A percentile compares a stretch with the other conserved stretches of the same genome.
Evolutionary conservation across 2,888 invertebrate genomes (phyloP).

Genomic region (Coremacera marginata): DNA sequence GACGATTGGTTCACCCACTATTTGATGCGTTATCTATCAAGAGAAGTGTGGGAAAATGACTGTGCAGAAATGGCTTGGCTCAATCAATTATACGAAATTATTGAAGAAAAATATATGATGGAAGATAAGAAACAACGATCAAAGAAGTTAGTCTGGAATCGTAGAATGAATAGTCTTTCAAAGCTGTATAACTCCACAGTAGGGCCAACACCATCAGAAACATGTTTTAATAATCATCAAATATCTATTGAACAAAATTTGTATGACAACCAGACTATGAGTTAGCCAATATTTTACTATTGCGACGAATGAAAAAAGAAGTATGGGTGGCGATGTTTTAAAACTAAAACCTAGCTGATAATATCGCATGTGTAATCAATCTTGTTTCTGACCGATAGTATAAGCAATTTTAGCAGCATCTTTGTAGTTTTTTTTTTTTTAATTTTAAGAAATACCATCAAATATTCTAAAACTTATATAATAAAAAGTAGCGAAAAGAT

Average conservation of each 20-base stretch:
- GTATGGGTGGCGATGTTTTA: no score
- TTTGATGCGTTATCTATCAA: not conserved
- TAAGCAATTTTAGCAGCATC: no score
- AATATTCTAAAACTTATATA: no score
- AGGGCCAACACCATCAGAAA: not conserved
- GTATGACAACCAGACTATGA: not conserved
- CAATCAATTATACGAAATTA: not conserved
- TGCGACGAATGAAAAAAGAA: not conserved
- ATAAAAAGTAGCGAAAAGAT: no score
- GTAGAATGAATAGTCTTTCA: not conserved
- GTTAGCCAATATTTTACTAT: not conserved
- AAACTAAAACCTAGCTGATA: no score
- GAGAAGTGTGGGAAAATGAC: not conserved
- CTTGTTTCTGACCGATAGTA: no score
- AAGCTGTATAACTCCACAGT: conserved; percentile 7
- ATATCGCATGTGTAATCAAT: no score
- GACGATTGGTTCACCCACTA: conserved; percentile 15
- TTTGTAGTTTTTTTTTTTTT: no score
- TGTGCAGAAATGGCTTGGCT: not conserved
- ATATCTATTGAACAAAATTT: not conserved
- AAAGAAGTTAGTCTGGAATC: not conserved
- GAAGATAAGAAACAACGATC: not conserved
- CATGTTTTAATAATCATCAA: not conserved
- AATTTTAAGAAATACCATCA: no score
- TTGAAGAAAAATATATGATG: not conserved